Conservation (phyloP, 2,888 invertebrate species). For the Limnephilus lunatus region DNA sequence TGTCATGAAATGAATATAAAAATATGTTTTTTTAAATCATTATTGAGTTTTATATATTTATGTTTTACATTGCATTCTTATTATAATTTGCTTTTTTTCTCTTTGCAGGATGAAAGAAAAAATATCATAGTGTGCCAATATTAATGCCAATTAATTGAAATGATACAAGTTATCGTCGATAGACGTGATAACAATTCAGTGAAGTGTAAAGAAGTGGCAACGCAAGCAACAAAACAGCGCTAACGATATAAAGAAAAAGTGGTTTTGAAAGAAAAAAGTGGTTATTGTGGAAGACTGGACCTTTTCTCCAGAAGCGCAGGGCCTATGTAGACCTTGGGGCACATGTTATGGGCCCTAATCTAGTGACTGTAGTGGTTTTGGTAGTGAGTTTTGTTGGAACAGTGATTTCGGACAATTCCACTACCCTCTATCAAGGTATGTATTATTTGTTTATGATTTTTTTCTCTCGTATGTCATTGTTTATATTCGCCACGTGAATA, state of each 20-base stretch:
- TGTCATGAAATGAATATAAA: no score
- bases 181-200: not conserved
- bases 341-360: conserved; percentile 30
- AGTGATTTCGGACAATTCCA: not conserved
- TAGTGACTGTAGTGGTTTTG: conserved; percentile 37
- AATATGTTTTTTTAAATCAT: no score
- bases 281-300: not conserved
- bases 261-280: not conserved
- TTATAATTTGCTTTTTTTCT: not conserved
- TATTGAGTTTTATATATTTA: not conserved
- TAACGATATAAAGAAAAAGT: not conserved
- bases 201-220: not conserved
- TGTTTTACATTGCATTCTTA: not conserved
- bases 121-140: not conserved
- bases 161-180: not conserved
- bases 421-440: conserved; percentile 20
- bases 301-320: not conserved
- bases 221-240: not conserved
- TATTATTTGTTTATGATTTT: not conserved
- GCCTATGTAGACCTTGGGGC: not conserved
- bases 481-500: no score
- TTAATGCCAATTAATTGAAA: not conserved
- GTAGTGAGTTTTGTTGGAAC: conserved; percentile 8
- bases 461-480: no score
- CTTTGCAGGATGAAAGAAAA: conserved; percentile 18